Conservation (phyloP, 2,888 invertebrate genomes). For the Trichopria drosophilae region DNA sequence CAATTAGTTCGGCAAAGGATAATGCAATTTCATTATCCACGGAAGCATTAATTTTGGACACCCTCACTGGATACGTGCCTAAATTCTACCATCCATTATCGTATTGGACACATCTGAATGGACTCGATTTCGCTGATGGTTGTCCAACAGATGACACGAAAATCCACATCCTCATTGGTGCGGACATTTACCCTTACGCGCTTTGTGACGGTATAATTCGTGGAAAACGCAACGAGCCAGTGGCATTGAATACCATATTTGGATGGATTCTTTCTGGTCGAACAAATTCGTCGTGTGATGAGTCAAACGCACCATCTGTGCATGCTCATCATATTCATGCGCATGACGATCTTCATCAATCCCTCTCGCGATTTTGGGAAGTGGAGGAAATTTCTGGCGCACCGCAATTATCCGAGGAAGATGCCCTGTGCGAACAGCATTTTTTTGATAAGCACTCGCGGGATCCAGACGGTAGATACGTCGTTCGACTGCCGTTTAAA, state of each 20-base stretch:
- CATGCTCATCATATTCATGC: no score
- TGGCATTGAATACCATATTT: no score
- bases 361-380: not conserved
- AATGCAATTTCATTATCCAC: no score
- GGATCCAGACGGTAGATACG: not conserved
- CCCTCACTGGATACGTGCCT: not conserved
- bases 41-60: not conserved
- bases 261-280: no score
- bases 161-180: no score
- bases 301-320: no score
- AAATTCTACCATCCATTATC: not conserved
- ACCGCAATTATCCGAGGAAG: not conserved
- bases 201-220: no score
- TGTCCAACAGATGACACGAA: not conserved
- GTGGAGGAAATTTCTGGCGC: not conserved
- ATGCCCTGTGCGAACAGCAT: not conserved
- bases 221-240: not conserved
- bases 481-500: not conserved
- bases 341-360: not conserved
- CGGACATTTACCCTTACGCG: no score
- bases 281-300: no score
- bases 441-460: no score
- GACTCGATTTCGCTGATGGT: not conserved
- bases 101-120: not conserved
- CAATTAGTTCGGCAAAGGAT: no score